Conservation (phyloP, 2,113 vertebrate species). For the Barnardius zonarius region DNA sequence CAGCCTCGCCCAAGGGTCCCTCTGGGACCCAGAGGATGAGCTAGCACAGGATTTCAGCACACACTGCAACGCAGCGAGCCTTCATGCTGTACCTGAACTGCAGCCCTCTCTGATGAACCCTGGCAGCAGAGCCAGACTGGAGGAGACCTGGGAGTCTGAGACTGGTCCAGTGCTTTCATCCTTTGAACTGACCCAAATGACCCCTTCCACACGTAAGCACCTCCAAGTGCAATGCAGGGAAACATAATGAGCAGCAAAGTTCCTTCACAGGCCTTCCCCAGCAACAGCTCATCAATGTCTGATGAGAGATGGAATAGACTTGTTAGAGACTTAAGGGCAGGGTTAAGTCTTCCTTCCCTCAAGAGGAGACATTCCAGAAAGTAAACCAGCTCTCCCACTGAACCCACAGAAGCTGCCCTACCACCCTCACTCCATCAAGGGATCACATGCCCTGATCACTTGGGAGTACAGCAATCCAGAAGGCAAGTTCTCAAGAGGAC, state of each 20-base stretch:
- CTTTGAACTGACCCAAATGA: not conserved
- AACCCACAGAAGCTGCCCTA: not conserved
- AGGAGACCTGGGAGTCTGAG: not conserved
- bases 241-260: not conserved
- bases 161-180: not conserved
- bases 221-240: not conserved
- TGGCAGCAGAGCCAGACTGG: not conserved
- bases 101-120: not conserved
- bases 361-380: not conserved
- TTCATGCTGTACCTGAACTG: not conserved
- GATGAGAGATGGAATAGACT: not conserved
- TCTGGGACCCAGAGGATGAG: not conserved
- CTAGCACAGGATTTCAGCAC: not conserved
- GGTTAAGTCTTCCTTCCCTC: not conserved
- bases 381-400: not conserved
- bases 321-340: not conserved
- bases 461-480: not conserved
- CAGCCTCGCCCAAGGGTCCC: not conserved
- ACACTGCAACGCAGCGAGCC: rapidly evolving
- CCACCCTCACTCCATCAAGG: not conserved
- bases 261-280: not conserved
- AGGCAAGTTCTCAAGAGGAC: not conserved
- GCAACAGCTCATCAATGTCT: not conserved
- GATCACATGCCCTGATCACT: not conserved
- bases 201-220: not conserved